Evolutionary conservation across 2,797 vertebrate genomes (phyloP).

Genomic region (Remorina albescens): DNA sequence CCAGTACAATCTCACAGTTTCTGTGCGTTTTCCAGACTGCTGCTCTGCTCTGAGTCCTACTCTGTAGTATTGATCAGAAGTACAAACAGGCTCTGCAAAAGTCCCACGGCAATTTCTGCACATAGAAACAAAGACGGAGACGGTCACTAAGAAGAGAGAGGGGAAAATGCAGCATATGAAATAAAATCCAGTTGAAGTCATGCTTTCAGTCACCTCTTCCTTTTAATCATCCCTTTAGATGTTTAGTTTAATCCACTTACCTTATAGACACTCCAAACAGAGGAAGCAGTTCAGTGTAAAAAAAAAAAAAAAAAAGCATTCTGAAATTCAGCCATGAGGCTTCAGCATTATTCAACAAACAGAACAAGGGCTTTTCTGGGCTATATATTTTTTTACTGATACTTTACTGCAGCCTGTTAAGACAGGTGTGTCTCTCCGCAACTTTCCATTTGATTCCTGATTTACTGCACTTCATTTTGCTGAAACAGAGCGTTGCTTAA

Average conservation of each 20-base stretch:
- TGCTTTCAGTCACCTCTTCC: neutral
- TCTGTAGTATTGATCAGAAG: slow-evolving; percentile 28
- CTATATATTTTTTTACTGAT: neutral
- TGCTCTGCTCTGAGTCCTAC: neutral
- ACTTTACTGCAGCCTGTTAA: neutral
- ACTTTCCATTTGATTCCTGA: slow-evolving; percentile 20
- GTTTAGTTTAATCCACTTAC: neutral
- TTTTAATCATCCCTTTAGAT: neutral
- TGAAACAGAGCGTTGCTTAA: neutral
- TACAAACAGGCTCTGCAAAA: slow-evolving; percentile 2
- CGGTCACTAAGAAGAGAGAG: neutral
- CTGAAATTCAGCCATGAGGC: neutral
- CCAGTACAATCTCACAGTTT: slow-evolving; percentile 7
- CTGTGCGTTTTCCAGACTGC: slow-evolving; percentile 19
- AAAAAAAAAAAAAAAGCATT: neutral
- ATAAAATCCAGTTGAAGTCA: neutral
- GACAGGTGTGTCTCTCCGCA: neutral
- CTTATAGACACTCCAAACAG: neutral
- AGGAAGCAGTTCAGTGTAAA: neutral
- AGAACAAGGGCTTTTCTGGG: neutral
- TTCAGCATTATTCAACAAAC: neutral
- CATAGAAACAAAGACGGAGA: neutral
- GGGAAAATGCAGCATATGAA: neutral
- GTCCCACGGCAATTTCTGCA: neutral
- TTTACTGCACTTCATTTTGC: slow-evolving; percentile 19